Evolutionary conservation across 2,113 vertebrate genomes (phyloP).

Genomic region (Poicephalus meyeri): DNA sequence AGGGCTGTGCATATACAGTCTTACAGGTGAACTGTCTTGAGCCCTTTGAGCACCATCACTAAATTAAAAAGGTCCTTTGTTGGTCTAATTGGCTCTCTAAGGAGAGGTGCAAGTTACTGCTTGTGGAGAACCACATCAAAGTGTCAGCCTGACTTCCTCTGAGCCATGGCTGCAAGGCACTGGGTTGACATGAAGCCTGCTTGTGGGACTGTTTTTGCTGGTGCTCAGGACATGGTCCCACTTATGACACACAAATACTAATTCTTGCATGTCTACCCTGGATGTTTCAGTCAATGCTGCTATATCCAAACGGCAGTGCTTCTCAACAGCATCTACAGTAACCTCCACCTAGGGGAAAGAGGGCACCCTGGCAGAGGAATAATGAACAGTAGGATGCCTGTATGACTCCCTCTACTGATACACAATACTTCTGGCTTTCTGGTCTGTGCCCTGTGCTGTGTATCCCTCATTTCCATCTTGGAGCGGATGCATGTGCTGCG

Average conservation of each 20-base stretch:
- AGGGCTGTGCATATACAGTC: not conserved
- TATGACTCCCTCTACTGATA: fast-evolving
- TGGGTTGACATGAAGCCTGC: not conserved
- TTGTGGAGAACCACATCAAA: conserved; percentile 19
- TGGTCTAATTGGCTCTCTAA: not conserved
- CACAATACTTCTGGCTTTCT: not conserved
- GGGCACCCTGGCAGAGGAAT: not conserved
- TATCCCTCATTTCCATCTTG: fast-evolving
- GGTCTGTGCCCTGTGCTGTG: not conserved
- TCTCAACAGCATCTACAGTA: not conserved
- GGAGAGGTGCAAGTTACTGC: not conserved
- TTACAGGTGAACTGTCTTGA: not conserved
- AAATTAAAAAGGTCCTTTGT: not conserved
- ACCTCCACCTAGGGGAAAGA: fast-evolving
- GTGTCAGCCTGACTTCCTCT: not conserved
- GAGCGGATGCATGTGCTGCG: not conserved
- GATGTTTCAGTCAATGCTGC: not conserved
- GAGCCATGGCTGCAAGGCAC: not conserved
- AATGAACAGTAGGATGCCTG: fast-evolving
- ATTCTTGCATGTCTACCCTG: not conserved
- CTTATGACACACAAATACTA: not conserved
- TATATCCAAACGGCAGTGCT: not conserved
- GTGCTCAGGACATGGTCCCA: not conserved
- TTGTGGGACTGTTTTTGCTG: not conserved
- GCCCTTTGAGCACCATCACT: not conserved